phyloP scores from a whole-genome alignment of 92 coral and sea anemone genomes.

The Hydrozoanthus gracilis region DNA sequence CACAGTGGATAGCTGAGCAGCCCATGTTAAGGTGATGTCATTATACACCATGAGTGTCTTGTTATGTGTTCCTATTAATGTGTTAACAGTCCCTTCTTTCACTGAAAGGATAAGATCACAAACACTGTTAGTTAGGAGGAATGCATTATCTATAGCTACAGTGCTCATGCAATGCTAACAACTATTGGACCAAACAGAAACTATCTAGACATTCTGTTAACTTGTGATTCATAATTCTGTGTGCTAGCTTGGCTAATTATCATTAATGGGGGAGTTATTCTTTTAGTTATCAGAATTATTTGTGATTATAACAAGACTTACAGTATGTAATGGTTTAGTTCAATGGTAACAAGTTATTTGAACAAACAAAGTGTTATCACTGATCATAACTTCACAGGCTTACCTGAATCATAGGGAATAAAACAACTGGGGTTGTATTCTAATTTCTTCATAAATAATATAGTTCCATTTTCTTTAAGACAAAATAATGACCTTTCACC shows the following conservation, averaged over 20 bases:
- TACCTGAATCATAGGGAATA: conserved; percentile 89
- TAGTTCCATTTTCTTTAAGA: conserved; percentile 91
- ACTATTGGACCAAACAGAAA: too few species aligned
- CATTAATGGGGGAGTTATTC: too few species aligned
- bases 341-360: background rate
- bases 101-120: conserved; percentile 49
- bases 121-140: background rate
- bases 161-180: too few species aligned
- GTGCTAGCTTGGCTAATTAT: too few species aligned
- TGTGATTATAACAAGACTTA: too few species aligned
- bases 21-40: conserved; percentile 87
- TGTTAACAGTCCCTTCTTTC: conserved; percentile 83
- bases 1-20: conserved; percentile 94
- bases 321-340: too few species aligned
- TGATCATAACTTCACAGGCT: background rate
- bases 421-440: conserved; percentile 98
- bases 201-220: too few species aligned
- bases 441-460: conserved; percentile 93
- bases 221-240: too few species aligned
- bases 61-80: conserved; percentile 84
- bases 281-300: too few species aligned
- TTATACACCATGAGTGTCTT: conserved; percentile 89
- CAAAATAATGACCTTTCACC: conserved; percentile 97
- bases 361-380: background rate
- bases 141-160: background rate